Evolutionary conservation across 1,140 invertebrate species (phyloP), one percentile per base, ranked within the genome.

Genomic region (Condylostylus longicornis): DNA sequence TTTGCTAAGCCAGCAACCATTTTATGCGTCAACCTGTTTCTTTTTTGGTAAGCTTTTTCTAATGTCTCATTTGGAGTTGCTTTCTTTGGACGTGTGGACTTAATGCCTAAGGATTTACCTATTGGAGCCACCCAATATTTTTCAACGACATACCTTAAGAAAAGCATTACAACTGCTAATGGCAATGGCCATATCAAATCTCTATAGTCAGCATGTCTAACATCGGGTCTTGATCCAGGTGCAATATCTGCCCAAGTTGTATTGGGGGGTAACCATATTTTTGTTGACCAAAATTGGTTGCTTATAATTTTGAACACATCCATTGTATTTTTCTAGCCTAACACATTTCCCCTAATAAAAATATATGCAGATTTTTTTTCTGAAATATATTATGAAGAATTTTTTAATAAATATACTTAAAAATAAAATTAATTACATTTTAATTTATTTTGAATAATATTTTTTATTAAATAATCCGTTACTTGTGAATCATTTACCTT

Each of bases 201-300:
- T 50, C 69, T 74, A 52, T 82, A 76, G 58, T 90, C 74, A 28
- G 84, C 73, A 64, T 85, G 87, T 38, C 75, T 69, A 41, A 87
- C 74, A 46, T 74, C 70, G 42, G 78, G 71, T 45, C 72, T 79
- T 30, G 80, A 70, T 42, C 74, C 84, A 17, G 85, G 79, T 47
- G 72, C 68, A 30, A 90, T 75, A 53, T 90, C 79, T n/a, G 70
- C 68, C 87, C 88, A 93, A 49, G 82, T 84, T 40, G 77, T 78
- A 61, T 88, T 88, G 42, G 85, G 84, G 40, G 87, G 87, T 50
- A 89, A 69, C 87, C 87, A 91, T 50, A 91, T 63, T 50, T 74
- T 61, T 48, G 80, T 74, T 50, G 75, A 74, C 85, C 86, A 90
- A 66, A 91, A 88, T 45, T 64, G 65, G 51, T 73, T 62, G 21